Evolutionary conservation across 2,113 vertebrate species (phyloP), one percentile per base, ranked within the genome.

Genomic region (Cathartes aura): DNA sequence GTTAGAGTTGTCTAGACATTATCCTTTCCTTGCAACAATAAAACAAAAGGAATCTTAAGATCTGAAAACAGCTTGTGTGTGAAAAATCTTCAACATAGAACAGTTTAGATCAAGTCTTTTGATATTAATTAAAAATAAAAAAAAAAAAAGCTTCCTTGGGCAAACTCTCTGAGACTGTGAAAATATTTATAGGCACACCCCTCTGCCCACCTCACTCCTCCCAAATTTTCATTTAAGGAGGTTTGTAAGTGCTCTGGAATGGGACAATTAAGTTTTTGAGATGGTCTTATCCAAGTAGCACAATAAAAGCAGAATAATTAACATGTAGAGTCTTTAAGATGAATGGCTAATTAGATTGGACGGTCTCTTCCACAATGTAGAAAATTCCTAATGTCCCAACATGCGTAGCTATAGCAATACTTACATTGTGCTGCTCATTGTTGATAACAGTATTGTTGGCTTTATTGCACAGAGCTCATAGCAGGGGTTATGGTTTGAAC

Each of bases 141-240:
- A 36, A 40, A 18, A 43, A 43, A 22, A 36, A 55, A 42, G 1
- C 4, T 66, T 11, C 2, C 4, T 55, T 38, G 23, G 0, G 1
- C 40, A 53, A 63, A 74, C 8, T 64, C 4, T 67, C 11, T n/a
- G 26, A 70, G 22, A n/a, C 6, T 64, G 22, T 11, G 15, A 88
- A 93, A 87, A 48, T 27, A 50, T 15, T 71, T 55, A 14, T 70
- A 43, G 48, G 76, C 32, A 56, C 81, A 62, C 0, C 2, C 6
- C 1, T 17, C 4, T 74, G 8, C 5, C 6, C 10, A 10, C 5
- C 8, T n/a, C 6, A 60, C 8, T 71, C 36, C 14, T 55, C 36
- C 23, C 2, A 56, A 4, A 42, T 47, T 55, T 89, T 67, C 4
- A 19, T 42, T 86, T 56, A 89, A 47, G 15, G 15, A 30, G 2